These are phyloP conservation scores for Ptilodon capucinus DNA, from an alignment of 2,888 invertebrate species.

Conservation along the genomic window DNA sequence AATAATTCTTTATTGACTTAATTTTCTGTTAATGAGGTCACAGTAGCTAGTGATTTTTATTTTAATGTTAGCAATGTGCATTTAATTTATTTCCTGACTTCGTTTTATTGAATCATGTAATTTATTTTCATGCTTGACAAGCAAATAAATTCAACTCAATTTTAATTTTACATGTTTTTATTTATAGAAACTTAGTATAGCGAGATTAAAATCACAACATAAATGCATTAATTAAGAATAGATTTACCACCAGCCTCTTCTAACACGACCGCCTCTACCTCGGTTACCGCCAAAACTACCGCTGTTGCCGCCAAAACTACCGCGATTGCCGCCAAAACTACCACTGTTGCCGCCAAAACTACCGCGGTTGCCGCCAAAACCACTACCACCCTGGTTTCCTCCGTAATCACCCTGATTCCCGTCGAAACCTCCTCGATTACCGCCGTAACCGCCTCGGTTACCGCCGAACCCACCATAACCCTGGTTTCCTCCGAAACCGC, in stretches of 20 bases:
- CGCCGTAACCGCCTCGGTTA: conserved; percentile 20
- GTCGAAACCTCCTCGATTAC: conserved; percentile 8
- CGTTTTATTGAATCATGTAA: not conserved
- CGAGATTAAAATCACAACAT: conserved; percentile 5
- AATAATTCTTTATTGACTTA: too few species aligned
- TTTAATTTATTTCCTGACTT: not conserved
- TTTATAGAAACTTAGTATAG: not conserved
- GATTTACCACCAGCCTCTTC: conserved; percentile 7
- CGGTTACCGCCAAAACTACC: conserved; percentile 7
- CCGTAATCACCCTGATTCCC: conserved; percentile 3
- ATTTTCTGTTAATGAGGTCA: too few species aligned
- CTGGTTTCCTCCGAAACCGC: conserved; percentile 13
- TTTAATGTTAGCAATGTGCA: not conserved
- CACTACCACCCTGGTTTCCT: conserved; percentile 24
- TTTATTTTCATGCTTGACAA: not conserved
- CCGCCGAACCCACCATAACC: conserved; percentile 19
- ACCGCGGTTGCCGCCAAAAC: conserved; percentile 18
- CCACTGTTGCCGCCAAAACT: conserved; percentile 18
- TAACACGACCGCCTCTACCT: conserved; percentile 5
- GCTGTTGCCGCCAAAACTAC: not conserved
- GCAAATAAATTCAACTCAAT: conserved; percentile 4
- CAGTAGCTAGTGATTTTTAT: not conserved
- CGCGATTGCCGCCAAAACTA: conserved; percentile 10
- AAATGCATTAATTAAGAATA: conserved; percentile 10
- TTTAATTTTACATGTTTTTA: not conserved